Evolutionary conservation across 2,113 vertebrate genomes (phyloP).

Genomic region (Mirza zaza): DNA sequence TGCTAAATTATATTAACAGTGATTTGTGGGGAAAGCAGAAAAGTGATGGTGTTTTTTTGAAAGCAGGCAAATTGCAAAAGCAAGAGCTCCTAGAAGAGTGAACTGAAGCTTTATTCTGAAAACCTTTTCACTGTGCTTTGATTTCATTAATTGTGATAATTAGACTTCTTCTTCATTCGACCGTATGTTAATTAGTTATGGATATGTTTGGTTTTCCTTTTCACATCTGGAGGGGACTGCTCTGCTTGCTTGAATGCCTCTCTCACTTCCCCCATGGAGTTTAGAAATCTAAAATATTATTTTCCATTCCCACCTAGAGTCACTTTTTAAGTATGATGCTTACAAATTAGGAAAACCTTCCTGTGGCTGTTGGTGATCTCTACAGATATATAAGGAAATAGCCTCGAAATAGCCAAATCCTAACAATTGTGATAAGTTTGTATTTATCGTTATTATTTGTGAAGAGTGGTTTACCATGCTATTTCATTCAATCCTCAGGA

Average conservation of each 20-base stretch:
- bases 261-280: not conserved
- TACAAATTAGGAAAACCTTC: not conserved
- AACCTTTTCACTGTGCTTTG: not conserved
- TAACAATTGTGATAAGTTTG: not conserved
- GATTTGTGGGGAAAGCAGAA: not conserved
- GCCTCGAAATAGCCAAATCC: not conserved
- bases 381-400: not conserved
- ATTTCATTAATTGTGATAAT: slow-evolving; percentile 43
- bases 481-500: not conserved
- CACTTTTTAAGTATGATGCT: not conserved
- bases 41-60: not conserved
- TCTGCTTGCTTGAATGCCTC: not conserved
- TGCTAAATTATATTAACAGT: not conserved
- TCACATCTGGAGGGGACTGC: not conserved
- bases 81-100: not conserved
- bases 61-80: not conserved
- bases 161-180: not conserved
- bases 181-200: not conserved
- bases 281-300: not conserved
- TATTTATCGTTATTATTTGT: not conserved
- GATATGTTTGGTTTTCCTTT: not conserved
- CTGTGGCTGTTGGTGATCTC: not conserved
- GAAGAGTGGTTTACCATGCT: not conserved
- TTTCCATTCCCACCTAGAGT: not conserved
- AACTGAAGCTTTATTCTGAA: not conserved